phyloP scores from a whole-genome alignment of 2,113 vertebrate genomes.

The Pavo muticus region DNA sequence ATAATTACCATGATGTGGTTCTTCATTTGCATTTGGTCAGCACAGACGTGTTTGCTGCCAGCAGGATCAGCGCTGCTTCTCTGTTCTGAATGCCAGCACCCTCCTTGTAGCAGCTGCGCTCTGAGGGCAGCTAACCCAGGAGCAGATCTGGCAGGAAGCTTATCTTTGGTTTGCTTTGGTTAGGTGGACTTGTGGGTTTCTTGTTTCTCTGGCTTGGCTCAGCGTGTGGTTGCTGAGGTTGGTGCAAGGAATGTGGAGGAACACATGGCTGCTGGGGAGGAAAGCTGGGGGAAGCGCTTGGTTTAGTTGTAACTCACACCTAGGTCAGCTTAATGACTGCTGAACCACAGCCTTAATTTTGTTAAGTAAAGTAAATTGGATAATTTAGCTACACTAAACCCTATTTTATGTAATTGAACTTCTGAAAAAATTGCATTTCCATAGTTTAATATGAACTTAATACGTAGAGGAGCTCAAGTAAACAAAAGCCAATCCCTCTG shows the following conservation, averaged over 20 bases:
- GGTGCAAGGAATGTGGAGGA: neutral
- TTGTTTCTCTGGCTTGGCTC: neutral
- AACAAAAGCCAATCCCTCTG: neutral
- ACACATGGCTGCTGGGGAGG: neutral
- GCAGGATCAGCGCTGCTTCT: neutral
- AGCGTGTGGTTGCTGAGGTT: neutral
- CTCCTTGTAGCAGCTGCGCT: neutral
- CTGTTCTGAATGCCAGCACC: rapidly evolving
- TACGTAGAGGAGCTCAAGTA: neutral
- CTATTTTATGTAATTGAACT: neutral
- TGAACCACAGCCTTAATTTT: neutral
- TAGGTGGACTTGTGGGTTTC: neutral
- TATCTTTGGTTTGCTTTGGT: neutral
- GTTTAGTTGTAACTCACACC: neutral
- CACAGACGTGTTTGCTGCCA: neutral
- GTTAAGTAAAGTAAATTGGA: neutral
- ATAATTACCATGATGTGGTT: neutral
- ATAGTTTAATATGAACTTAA: neutral
- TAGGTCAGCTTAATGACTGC: neutral
- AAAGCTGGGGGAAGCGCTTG: rapidly evolving
- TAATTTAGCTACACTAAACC: neutral
- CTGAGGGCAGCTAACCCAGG: rapidly evolving
- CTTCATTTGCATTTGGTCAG: neutral
- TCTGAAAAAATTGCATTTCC: neutral
- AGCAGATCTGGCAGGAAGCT: neutral